These are phyloP conservation scores for Nemoura dubitans DNA, from an alignment of 2,888 invertebrate genomes.

Conservation along the genomic window DNA sequence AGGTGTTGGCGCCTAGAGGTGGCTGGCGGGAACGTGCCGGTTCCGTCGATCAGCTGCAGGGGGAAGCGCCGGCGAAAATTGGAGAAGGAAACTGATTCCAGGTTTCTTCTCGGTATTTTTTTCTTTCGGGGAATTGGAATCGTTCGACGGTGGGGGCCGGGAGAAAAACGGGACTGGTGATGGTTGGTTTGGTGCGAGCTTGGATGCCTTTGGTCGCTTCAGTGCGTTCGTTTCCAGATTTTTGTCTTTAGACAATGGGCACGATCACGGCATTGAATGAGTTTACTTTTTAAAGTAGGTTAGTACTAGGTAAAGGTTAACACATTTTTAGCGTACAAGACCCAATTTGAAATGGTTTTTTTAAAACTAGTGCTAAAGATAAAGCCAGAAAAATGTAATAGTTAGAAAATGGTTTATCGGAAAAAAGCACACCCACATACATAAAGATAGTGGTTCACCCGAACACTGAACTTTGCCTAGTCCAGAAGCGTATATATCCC, in stretches of 20 bases:
- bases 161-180: constrained; percentile 23
- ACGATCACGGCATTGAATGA: not conserved
- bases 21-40: constrained; percentile 7
- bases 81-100: constrained; percentile 34
- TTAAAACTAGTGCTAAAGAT: too few species aligned
- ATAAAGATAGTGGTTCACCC: too few species aligned
- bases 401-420: too few species aligned
- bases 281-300: too few species aligned
- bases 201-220: not conserved
- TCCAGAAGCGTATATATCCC: too few species aligned
- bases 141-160: not conserved
- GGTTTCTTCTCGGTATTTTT: constrained; percentile 38
- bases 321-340: too few species aligned
- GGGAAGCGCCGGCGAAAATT: not conserved
- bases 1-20: constrained; percentile 32
- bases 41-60: not conserved
- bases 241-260: not conserved
- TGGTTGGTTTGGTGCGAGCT: not conserved
- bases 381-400: too few species aligned
- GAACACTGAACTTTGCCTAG: too few species aligned
- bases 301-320: too few species aligned
- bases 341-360: too few species aligned
- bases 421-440: too few species aligned
- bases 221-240: not conserved
- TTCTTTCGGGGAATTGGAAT: constrained; percentile 1